Evolutionary conservation across 2,113 vertebrate genomes (phyloP).

Genomic region (Poeciliopsis turrubarensis): DNA sequence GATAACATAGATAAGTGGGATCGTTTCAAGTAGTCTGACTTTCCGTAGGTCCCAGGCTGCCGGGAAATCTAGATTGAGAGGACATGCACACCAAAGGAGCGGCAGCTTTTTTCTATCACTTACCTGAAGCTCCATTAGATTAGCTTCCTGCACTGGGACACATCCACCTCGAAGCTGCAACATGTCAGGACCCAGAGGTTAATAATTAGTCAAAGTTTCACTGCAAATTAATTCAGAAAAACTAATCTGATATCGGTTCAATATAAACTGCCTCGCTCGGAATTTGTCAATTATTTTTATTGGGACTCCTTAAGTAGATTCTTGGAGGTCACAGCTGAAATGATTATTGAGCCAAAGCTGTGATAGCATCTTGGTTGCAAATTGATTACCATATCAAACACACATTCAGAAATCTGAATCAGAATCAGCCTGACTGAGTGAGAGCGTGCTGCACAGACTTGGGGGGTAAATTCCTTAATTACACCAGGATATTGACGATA

Average conservation of each 20-base stretch:
- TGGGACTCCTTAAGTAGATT: background rate
- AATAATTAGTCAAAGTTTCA: background rate
- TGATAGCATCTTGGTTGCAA: conserved; percentile 33
- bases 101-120: background rate
- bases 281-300: conserved; percentile 11
- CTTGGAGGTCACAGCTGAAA: conserved; percentile 43
- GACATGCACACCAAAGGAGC: background rate
- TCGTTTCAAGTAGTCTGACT: conserved; percentile 45
- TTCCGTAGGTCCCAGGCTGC: conserved; percentile 48
- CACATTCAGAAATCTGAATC: conserved; percentile 19
- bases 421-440: conserved; percentile 24
- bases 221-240: conserved; percentile 14
- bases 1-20: conserved; percentile 44
- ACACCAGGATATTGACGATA: background rate
- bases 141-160: conserved; percentile 8
- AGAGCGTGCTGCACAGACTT: conserved; percentile 6
- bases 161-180: background rate
- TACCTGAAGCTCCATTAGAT: conserved; percentile 35
- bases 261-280: background rate
- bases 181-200: conserved; percentile 6
- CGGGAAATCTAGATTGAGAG: background rate
- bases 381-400: conserved; percentile 27
- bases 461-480: conserved; percentile 36
- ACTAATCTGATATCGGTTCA: background rate
- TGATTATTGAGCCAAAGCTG: conserved; percentile 18